phyloP scores from a whole-genome alignment of 2,113 vertebrate species.

The Phalacrocorax pelagicus region DNA sequence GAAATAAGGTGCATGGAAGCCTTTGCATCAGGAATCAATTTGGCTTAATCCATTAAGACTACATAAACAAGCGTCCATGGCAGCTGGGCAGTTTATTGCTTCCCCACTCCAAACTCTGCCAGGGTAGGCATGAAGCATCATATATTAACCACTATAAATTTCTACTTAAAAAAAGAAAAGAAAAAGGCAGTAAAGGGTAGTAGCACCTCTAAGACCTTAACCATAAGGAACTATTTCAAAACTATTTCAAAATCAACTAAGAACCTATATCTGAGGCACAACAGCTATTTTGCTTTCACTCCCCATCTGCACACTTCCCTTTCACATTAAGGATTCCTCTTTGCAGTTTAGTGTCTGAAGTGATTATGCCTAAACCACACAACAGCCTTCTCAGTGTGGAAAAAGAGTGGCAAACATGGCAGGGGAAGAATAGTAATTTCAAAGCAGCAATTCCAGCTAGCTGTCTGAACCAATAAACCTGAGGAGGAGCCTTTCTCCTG shows the following conservation, averaged over 20 bases:
- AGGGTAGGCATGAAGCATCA: neutral
- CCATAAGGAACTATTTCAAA: neutral
- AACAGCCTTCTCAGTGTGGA: neutral
- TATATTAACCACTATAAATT: neutral
- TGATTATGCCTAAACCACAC: neutral
- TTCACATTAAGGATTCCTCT: neutral
- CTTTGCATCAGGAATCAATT: neutral
- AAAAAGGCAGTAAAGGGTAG: neutral
- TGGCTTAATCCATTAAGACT: neutral
- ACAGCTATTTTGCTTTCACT: neutral
- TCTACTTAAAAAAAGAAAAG: neutral
- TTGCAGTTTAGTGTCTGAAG: neutral
- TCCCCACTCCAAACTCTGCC: neutral
- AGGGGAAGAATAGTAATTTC: neutral
- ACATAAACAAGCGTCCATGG: neutral
- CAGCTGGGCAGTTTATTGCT: neutral
- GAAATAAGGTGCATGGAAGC: neutral
- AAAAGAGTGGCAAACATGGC: neutral
- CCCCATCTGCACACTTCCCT: neutral
- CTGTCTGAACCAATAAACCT: neutral
- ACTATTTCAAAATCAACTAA: neutral
- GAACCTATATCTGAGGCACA: neutral
- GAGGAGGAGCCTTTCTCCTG: neutral
- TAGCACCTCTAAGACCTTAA: neutral
- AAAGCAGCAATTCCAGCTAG: neutral